Conservation (phyloP, 1,140 invertebrate genomes). For the Dreissena polymorpha region DNA sequence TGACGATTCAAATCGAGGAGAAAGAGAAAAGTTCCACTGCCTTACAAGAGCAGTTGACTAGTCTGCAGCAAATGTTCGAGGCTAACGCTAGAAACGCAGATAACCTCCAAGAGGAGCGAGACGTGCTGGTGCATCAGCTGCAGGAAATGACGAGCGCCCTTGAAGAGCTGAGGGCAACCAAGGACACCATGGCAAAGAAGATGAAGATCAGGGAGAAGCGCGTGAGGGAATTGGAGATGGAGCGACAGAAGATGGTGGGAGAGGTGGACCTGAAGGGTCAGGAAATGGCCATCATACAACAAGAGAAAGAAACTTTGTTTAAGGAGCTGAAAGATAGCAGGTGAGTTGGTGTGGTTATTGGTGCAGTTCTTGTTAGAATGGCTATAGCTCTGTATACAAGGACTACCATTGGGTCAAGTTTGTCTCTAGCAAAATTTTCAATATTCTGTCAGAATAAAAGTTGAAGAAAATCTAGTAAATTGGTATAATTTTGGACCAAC, state of each 20-base stretch:
- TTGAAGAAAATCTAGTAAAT: too few relatives aligned
- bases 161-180: conserved; percentile 67
- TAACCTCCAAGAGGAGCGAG: conserved; percentile 70
- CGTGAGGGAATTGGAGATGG: conserved; percentile 70
- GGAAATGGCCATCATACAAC: conserved; percentile 65
- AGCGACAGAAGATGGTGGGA: conserved; percentile 63
- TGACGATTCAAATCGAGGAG: conserved; percentile 73
- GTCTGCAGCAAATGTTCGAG: conserved; percentile 70
- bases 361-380: conserved; percentile 32
- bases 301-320: conserved; percentile 71
- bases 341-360: conserved; percentile 64
- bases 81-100: conserved; percentile 66
- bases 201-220: conserved; percentile 72
- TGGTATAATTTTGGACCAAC: too few relatives aligned
- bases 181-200: conserved; percentile 70
- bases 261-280: conserved; percentile 63
- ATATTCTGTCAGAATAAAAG: too few relatives aligned
- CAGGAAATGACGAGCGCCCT: conserved; percentile 67
- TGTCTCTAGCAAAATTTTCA: too few relatives aligned
- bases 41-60: conserved; percentile 69
- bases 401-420: neutral
- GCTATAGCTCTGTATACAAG: neutral
- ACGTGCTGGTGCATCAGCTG: conserved; percentile 64
- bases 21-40: conserved; percentile 71
- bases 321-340: conserved; percentile 73